These are phyloP conservation scores for Melopsittacus undulatus DNA, from an alignment of 2,797 vertebrate genomes.

Conservation along the genomic window DNA sequence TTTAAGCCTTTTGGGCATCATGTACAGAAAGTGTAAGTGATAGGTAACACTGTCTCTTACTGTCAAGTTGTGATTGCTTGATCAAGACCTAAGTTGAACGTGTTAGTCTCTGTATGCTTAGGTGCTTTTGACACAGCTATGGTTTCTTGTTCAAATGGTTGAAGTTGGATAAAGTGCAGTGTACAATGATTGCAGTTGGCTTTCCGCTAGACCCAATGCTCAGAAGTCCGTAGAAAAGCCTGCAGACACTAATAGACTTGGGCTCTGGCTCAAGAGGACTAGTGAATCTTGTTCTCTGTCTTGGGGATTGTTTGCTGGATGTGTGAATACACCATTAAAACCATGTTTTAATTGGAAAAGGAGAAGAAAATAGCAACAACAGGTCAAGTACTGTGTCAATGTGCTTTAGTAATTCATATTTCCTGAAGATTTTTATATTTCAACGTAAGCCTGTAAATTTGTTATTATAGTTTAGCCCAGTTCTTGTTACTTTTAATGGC, in stretches of 20 bases:
- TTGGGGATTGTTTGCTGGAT: not conserved
- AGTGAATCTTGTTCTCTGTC: not conserved
- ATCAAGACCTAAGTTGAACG: not conserved
- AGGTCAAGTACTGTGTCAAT: not conserved
- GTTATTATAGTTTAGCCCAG: not conserved
- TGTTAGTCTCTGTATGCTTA: not conserved
- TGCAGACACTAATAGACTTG: not conserved
- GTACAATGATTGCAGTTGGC: not conserved
- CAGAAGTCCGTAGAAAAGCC: not conserved
- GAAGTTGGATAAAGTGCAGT: not conserved
- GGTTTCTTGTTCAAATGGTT: not conserved
- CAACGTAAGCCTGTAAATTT: not conserved
- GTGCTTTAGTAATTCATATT: not conserved
- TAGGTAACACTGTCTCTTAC: not conserved
- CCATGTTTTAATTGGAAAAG: not conserved
- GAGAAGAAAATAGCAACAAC: not conserved
- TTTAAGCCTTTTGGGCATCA: not conserved
- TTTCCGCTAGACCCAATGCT: not conserved
- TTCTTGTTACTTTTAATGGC: conserved; percentile 11
- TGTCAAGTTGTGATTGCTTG: not conserved
- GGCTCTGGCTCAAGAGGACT: not conserved
- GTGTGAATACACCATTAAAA: not conserved
- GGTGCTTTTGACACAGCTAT: not conserved
- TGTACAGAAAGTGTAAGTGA: not conserved
- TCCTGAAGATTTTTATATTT: not conserved